phyloP scores from a whole-genome alignment of 2,113 vertebrate species.

The Asarcornis scutulata region DNA sequence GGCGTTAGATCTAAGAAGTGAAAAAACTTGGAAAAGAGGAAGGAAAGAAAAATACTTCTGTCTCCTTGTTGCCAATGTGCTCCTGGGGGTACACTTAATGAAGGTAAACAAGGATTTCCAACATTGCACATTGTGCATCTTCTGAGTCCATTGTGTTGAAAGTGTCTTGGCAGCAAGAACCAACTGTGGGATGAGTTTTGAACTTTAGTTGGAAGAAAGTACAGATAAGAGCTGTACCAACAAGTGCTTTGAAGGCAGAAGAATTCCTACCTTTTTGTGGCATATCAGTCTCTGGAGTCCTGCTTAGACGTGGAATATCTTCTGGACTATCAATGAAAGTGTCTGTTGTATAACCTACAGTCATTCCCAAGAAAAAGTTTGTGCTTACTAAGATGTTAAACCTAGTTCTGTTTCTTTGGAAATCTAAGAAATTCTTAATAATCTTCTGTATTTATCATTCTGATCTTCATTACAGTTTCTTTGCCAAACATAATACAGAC shows the following conservation, averaged over 20 bases:
- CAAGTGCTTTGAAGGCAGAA: neutral
- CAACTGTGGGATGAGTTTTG: neutral
- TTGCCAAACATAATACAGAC: constrained; percentile 13
- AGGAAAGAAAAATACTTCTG: constrained; percentile 18
- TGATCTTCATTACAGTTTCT: neutral
- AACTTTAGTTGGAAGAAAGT: constrained; percentile 23
- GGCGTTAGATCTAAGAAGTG: neutral
- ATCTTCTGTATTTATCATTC: neutral
- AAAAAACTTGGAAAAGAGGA: constrained; percentile 26
- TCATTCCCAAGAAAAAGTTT: neutral
- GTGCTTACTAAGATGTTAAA: neutral
- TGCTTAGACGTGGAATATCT: neutral
- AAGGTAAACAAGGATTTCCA: constrained; percentile 59
- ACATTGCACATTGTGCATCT: neutral
- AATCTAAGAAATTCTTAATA: neutral
- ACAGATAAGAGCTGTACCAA: neutral
- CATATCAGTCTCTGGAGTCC: neutral
- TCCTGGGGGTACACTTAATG: constrained; percentile 15
- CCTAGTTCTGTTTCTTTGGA: neutral
- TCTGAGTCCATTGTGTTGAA: constrained; percentile 35
- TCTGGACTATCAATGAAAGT: neutral
- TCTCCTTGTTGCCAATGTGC: neutral
- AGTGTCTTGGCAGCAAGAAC: constrained; percentile 31
- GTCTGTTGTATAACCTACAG: neutral
- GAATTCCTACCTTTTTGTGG: neutral